Evolutionary conservation across 2,113 vertebrate species (phyloP), one percentile per base, ranked within the genome.

Genomic region (Notothenia coriiceps): DNA sequence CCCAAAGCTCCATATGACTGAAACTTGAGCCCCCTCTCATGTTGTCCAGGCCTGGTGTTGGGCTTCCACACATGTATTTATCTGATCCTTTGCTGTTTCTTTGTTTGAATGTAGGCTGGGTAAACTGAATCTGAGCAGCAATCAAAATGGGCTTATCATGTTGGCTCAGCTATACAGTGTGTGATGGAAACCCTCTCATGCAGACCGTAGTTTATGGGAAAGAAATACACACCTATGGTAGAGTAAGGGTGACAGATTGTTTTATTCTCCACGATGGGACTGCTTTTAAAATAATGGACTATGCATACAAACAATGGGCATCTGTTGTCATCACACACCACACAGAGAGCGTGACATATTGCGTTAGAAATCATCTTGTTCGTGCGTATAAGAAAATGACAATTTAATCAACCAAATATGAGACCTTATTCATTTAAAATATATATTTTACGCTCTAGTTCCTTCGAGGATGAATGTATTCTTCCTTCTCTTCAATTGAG

Each of bases 11-110:
- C 52, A 15, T 49, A 35, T n/a, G 6, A 17, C 15, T 54, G 65
- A 69, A 72, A 76, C 60, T 0, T 14, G 63, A 79, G 60, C 44
- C 75, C 79, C 64, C 63, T 83, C 72, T 80, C 67, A 52, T 67
- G 71, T 43, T 55, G 35, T 52, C 77, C 22, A 22, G 15, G 56
- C 43, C 12, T 20, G 62, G 43, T 50, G 22, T 29, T 33, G 20
- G 2, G 59, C 25, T 62, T 60, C 44, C 54, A 50, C 15, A 12
- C 44, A 46, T 46, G 1, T 10, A 9, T 51, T 46, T 14, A 43
- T 40, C 43, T 22, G 44, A 55, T 73, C 25, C 25, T 29, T 22
- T 56, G 15, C 17, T 22, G 46, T 12, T 22, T 29, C 46, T 43
- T 57, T 33, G 57, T 17, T 2, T 17, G 55, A 35, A 65, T 12